Conservation (phyloP, 2,113 vertebrate species). For the Malurus alboscapulatus region DNA sequence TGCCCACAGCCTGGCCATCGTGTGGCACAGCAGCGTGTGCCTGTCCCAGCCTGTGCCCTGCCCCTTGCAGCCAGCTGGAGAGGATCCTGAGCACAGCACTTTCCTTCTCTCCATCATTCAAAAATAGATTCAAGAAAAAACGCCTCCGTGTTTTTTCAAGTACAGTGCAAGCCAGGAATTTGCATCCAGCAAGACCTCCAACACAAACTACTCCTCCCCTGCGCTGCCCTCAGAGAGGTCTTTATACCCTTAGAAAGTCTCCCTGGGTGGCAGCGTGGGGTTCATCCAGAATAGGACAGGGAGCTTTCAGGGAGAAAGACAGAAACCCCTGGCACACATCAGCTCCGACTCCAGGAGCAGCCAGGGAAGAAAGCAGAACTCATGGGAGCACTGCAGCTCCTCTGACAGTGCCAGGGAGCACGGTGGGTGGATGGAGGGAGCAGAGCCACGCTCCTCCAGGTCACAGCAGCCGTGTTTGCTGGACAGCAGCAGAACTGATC, state of each 20-base stretch:
- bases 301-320: background rate
- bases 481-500: background rate
- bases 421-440: background rate
- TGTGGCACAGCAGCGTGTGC: background rate
- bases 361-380: background rate
- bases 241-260: background rate
- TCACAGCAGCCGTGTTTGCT: background rate
- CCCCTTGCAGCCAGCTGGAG: background rate
- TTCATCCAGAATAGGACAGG: background rate
- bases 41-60: background rate
- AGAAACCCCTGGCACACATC: background rate
- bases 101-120: background rate
- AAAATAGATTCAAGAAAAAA: slow-evolving; percentile 32
- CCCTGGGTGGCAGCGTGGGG: background rate
- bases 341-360: background rate
- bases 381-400: background rate
- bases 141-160: slow-evolving; percentile 5
- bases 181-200: background rate
- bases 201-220: background rate
- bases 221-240: background rate
- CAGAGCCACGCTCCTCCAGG: fast-evolving
- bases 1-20: background rate
- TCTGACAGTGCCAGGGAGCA: background rate
- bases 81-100: background rate
- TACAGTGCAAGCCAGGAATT: background rate